Conservation (phyloP, 2,888 invertebrate species). For the Microdon myrmicae region DNA sequence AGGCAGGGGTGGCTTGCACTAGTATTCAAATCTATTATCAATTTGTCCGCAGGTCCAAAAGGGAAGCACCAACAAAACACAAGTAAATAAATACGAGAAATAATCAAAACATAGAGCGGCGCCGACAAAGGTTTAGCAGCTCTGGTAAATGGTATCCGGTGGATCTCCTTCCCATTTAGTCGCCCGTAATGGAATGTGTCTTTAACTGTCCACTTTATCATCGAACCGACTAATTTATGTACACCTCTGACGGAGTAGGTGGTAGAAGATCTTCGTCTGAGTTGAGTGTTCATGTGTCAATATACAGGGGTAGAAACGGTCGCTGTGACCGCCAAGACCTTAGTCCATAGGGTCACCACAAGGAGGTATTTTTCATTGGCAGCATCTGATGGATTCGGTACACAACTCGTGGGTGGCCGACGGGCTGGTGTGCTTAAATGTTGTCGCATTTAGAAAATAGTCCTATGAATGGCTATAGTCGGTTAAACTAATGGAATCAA, state of each 20-base stretch:
- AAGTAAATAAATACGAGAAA: constrained; percentile 30
- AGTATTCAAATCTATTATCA: constrained; percentile 40
- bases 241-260: constrained; percentile 30
- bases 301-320: constrained; percentile 30
- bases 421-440: not conserved
- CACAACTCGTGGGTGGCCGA: constrained; percentile 28
- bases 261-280: constrained; percentile 34
- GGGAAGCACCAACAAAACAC: constrained; percentile 3
- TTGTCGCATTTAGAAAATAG: constrained; percentile 4
- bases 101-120: constrained; percentile 47
- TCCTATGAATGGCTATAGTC: constrained; percentile 8
- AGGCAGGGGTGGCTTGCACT: constrained; percentile 10
- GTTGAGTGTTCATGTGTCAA: constrained; percentile 37
- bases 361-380: not conserved
- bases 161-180: constrained; percentile 34
- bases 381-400: not conserved
- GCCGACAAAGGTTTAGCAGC: constrained; percentile 38
- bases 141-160: too few relatives aligned
- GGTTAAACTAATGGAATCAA: constrained; percentile 17
- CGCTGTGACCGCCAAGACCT: constrained; percentile 32
- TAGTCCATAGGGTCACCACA: constrained; percentile 14
- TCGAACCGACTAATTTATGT: constrained; percentile 47
- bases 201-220: constrained; percentile 49
- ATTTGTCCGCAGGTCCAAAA: constrained; percentile 38
- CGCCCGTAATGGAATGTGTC: constrained; percentile 28